Percentiles rank a stretch among this genome's conserved stretches.
Conservation (phyloP, 1,140 invertebrate genomes). For the Limonius californicus region DNA sequence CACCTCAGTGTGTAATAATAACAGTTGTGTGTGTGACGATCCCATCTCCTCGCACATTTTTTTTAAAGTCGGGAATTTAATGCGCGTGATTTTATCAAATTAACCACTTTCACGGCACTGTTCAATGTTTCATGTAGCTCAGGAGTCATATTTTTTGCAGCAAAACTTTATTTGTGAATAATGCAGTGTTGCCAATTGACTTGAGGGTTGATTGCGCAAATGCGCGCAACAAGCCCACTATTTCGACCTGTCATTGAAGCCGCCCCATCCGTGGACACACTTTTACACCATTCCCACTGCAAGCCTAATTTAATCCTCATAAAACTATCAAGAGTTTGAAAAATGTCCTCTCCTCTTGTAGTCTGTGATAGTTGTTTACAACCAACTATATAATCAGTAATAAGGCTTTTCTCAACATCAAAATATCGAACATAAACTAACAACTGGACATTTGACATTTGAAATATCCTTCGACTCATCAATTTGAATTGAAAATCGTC, state of each 20-base stretch:
- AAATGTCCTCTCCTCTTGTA: background rate
- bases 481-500: conserved; percentile 1
- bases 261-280: too few relatives aligned
- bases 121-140: background rate
- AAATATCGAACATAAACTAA: too few relatives aligned
- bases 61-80: too few relatives aligned
- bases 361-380: too few relatives aligned
- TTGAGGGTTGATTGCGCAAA: background rate
- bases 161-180: conserved; percentile 2
- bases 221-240: background rate
- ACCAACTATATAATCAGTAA: too few relatives aligned
- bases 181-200: conserved; percentile 7
- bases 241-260: background rate
- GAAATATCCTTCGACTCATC: conserved; percentile 1
- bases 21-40: conserved; percentile 36
- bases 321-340: conserved; percentile 3
- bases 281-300: background rate
- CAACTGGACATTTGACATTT: background rate
- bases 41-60: too few relatives aligned
- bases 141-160: background rate
- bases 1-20: conserved; percentile 42
- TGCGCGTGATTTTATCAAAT: too few relatives aligned
- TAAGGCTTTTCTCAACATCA: background rate
- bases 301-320: background rate
- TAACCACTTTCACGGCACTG: conserved; percentile 34